A percentile compares a stretch with the other conserved stretches of the same genome.
Evolutionary conservation across 1,140 invertebrate species (phyloP).

Genomic region (Caenorhabditis latens): DNA sequence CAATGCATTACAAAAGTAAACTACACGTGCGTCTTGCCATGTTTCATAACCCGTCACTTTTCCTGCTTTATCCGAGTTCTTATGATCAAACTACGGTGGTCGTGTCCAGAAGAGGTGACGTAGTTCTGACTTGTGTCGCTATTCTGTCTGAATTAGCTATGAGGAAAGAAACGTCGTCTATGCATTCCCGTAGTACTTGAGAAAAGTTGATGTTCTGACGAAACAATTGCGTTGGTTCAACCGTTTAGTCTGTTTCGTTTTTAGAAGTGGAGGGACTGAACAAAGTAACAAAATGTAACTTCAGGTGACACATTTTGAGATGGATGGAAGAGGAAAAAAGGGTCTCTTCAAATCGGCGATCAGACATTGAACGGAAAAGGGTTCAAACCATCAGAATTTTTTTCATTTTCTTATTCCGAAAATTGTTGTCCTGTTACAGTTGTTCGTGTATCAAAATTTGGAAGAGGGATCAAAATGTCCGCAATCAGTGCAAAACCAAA

Average conservation of each 20-base stretch:
- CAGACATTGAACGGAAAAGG: too few species aligned
- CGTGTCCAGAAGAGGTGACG: neutral
- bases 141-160: constrained; percentile 37
- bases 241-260: neutral
- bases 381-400: too few species aligned
- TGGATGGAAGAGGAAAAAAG: too few species aligned
- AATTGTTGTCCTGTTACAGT: too few species aligned
- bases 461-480: too few species aligned
- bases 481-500: too few species aligned
- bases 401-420: too few species aligned
- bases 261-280: neutral
- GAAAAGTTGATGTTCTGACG: neutral
- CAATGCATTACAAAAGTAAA: neutral
- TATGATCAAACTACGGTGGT: constrained; percentile 10
- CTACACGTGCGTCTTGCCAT: constrained; percentile 1
- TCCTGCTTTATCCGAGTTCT: neutral
- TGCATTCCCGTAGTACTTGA: constrained; percentile 40
- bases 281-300: constrained; percentile 6
- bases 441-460: too few species aligned
- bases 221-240: constrained; percentile 18
- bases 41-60: neutral
- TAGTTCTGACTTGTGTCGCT: constrained; percentile 39
- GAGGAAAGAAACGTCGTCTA: constrained; percentile 25
- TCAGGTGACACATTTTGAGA: too few species aligned
- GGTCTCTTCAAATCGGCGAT: too few species aligned